Percentiles rank a stretch among this genome's conserved stretches.
These are phyloP conservation scores for Molossus alvarezi DNA, from an alignment of 2,797 vertebrate genomes.

Conservation along the genomic window DNA sequence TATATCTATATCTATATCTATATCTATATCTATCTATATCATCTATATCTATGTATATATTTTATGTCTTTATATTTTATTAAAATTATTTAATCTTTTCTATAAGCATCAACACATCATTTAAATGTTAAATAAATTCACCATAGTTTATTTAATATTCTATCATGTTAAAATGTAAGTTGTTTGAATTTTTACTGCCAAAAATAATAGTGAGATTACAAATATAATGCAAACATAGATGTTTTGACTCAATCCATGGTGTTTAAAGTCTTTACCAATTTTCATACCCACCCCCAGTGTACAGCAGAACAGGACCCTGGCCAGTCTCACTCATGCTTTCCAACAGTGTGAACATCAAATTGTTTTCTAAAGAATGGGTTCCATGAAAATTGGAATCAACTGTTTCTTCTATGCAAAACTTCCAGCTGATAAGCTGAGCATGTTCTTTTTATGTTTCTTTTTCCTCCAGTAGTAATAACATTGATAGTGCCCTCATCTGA, in stretches of 20 bases:
- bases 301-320: too few relatives aligned
- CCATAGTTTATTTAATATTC: neutral
- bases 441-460: neutral
- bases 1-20: too few relatives aligned
- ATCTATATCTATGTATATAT: neutral
- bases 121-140: neutral
- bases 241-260: neutral
- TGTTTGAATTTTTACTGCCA: slow-evolving; percentile 21
- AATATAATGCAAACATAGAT: neutral
- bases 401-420: neutral
- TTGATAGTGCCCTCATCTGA: neutral
- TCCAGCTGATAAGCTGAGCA: neutral
- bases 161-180: neutral
- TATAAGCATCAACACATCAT: neutral
- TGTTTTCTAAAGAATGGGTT: neutral
- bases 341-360: neutral
- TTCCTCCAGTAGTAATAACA: neutral
- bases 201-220: neutral
- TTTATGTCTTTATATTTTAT: neutral
- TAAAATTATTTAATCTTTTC: neutral
- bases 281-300: accelerated
- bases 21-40: too few relatives aligned
- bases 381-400: neutral
- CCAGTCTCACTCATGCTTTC: neutral
- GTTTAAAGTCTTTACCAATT: neutral